phyloP scores from a whole-genome alignment of 2,888 invertebrate species.

The Malacosoma neustria region DNA sequence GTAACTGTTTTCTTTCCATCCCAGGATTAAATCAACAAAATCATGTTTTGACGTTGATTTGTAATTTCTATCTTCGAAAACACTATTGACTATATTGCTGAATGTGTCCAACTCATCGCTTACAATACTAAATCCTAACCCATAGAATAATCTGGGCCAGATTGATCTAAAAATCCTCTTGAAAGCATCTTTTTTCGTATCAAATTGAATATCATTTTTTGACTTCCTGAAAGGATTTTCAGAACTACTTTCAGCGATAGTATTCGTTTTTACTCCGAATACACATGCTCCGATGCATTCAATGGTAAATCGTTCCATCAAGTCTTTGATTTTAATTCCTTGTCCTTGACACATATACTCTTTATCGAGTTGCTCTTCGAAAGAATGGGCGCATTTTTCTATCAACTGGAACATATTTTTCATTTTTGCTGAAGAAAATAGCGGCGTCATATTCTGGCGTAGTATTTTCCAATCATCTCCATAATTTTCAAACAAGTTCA shows the following conservation, averaged over 20 bases:
- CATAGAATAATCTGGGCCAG: conserved; percentile 10
- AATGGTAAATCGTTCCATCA: conserved; percentile 9
- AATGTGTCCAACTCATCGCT: conserved; percentile 3
- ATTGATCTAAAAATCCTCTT: conserved; percentile 3
- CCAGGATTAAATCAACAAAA: conserved; percentile 15
- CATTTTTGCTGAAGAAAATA: conserved; percentile 15
- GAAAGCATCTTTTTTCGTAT: neutral
- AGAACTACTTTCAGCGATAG: conserved; percentile 4
- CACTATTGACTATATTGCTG: neutral
- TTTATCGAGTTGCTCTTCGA: conserved; percentile 10
- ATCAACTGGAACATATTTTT: conserved; percentile 21
- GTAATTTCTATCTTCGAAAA: conserved; percentile 7
- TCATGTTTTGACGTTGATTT: conserved; percentile 12
- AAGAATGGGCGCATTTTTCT: conserved; percentile 11
- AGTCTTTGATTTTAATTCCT: conserved; percentile 4
- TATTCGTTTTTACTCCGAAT: conserved; percentile 8
- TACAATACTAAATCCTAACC: conserved; percentile 3
- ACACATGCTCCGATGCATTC: conserved; percentile 9
- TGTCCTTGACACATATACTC: conserved; percentile 6
- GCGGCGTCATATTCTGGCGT: conserved; percentile 17
- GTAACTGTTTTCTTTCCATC: conserved; percentile 9
- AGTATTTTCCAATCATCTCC: conserved; percentile 16
- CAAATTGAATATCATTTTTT: conserved; percentile 1
- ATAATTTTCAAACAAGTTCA: conserved; percentile 4
- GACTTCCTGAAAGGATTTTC: conserved; percentile 5